Evolutionary conservation across 2,113 vertebrate species (phyloP).

Genomic region (Gnathonemus echidnorhynchus): DNA sequence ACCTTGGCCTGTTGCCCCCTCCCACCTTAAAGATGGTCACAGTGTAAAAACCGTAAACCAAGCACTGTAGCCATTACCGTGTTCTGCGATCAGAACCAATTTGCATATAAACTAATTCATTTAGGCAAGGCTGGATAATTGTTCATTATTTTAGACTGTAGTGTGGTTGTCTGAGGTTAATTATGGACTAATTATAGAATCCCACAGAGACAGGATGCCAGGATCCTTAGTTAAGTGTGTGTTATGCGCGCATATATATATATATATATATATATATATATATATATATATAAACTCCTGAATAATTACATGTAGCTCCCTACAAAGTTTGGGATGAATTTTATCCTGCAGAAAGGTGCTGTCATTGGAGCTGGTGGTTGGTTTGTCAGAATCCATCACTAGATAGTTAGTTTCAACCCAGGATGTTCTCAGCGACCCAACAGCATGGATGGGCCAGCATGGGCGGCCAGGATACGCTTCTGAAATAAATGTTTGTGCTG

Average conservation of each 20-base stretch:
- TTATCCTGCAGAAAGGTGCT: background rate
- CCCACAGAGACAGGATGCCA: slow-evolving; percentile 22
- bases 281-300: background rate
- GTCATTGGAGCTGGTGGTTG: background rate
- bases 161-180: slow-evolving; percentile 47
- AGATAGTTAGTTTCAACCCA: background rate
- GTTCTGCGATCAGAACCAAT: slow-evolving; percentile 41
- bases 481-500: background rate
- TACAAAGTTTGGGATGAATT: background rate
- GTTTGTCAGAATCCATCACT: background rate
- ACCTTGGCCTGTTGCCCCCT: background rate
- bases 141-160: slow-evolving; percentile 24
- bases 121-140: slow-evolving; percentile 38
- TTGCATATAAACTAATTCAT: slow-evolving; percentile 37
- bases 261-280: background rate
- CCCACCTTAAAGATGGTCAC: background rate
- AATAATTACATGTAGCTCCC: background rate
- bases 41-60: background rate
- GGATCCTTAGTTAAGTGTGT: background rate
- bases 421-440: background rate
- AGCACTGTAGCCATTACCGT: background rate
- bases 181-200: slow-evolving; percentile 43
- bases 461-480: background rate
- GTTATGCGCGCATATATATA: background rate
- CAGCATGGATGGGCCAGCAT: background rate